These are phyloP conservation scores for Lasioglossum calceatum DNA, from an alignment of 2,888 invertebrate genomes.

Conservation along the genomic window DNA sequence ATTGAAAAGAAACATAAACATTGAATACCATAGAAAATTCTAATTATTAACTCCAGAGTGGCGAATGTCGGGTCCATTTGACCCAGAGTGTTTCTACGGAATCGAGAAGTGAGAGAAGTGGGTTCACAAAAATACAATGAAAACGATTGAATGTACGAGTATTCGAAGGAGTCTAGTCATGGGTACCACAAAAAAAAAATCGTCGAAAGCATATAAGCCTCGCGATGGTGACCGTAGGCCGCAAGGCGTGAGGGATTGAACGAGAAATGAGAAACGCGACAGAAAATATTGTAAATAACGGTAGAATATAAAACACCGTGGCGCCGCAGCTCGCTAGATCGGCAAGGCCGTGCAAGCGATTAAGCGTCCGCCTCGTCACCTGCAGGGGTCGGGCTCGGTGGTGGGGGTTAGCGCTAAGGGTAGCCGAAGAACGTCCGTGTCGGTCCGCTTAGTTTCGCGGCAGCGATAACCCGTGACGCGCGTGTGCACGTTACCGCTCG, in stretches of 20 bases:
- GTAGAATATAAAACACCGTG: background rate
- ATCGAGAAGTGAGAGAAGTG: too few relatives aligned
- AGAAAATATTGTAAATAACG: background rate
- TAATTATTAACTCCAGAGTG: background rate
- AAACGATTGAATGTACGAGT: background rate
- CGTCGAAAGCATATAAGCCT: background rate
- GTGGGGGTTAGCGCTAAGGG: slow-evolving; percentile 41
- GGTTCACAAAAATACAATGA: background rate
- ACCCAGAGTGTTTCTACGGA: too few relatives aligned
- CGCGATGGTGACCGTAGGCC: background rate
- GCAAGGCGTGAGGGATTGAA: background rate
- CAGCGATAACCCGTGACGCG: slow-evolving; percentile 48
- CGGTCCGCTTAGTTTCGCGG: slow-evolving; percentile 50
- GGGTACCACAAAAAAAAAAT: background rate
- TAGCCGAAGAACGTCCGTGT: slow-evolving; percentile 45
- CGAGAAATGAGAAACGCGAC: background rate
- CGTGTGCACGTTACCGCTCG: slow-evolving; percentile 28
- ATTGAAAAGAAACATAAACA: background rate
- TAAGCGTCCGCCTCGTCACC: slow-evolving; percentile 41
- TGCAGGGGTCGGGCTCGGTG: slow-evolving; percentile 39
- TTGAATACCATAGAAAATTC: too few relatives aligned
- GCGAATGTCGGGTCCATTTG: background rate
- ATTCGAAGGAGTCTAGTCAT: background rate
- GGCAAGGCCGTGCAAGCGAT: background rate
- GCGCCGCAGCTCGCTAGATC: slow-evolving; percentile 4